Conservation (phyloP, 1,140 invertebrate genomes). For the Drosophila bipectinata region DNA sequence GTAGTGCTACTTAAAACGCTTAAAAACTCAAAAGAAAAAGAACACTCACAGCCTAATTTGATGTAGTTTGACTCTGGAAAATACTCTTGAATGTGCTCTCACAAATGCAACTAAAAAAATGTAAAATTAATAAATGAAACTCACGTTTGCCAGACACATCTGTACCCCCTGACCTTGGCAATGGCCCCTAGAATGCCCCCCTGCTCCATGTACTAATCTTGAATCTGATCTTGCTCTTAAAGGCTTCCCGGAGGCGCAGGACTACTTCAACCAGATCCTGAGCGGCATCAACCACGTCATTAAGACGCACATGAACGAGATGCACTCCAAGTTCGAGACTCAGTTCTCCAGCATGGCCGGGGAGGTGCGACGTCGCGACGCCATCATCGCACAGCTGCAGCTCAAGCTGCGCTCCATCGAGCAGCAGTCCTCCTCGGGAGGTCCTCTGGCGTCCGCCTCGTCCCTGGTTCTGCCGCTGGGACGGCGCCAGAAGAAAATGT, state of each 20-base stretch:
- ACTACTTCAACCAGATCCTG: conserved; percentile 90
- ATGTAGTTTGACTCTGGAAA: conserved; percentile 43
- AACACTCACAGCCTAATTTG: conserved; percentile 37
- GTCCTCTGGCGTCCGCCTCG: conserved; percentile 7
- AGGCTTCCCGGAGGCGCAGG: conserved; percentile 86
- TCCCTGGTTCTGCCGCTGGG: conserved; percentile 13
- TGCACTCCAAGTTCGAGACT: conserved; percentile 88
- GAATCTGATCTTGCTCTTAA: conserved; percentile 44
- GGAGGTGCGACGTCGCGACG: conserved; percentile 90
- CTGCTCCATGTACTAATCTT: not conserved
- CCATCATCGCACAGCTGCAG: conserved; percentile 91
- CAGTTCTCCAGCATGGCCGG: conserved; percentile 90
- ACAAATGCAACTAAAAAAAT: conserved; percentile 20
- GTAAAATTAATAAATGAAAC: conserved; percentile 5
- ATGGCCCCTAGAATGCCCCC: not conserved
- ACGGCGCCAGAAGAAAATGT: conserved; percentile 55
- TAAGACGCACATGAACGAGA: conserved; percentile 88
- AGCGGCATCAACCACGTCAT: conserved; percentile 91
- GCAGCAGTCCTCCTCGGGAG: conserved; percentile 35
- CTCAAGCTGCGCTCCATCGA: conserved; percentile 78
- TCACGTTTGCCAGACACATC: conserved; percentile 35
- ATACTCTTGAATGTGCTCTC: conserved; percentile 23
- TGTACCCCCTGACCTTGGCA: not conserved
- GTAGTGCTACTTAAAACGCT: conserved; percentile 37
- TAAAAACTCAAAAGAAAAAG: conserved; percentile 8